Percentiles rank a stretch among this genome's conserved stretches.
Conservation (phyloP, 2,113 vertebrate genomes). For the Pavo muticus region DNA sequence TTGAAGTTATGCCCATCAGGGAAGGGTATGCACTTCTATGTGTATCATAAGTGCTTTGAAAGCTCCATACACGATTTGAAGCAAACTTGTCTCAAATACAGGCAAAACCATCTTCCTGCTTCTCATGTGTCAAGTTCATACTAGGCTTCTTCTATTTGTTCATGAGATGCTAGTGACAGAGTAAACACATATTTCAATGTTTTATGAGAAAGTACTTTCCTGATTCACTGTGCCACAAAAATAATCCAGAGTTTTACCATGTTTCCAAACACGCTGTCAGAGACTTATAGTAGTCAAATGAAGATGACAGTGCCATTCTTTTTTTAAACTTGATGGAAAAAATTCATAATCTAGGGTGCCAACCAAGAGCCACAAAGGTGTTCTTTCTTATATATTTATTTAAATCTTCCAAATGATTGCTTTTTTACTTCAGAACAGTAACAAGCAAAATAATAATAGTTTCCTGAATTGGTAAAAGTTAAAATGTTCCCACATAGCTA, state of each 20-base stretch:
- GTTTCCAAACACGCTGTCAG: neutral
- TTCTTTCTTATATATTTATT: neutral
- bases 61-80: neutral
- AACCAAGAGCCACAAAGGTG: neutral
- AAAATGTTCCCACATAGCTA: neutral
- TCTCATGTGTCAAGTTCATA: neutral
- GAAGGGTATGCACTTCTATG: neutral
- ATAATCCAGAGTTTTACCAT: neutral
- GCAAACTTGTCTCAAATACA: neutral
- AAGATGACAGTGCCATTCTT: neutral
- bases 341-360: neutral
- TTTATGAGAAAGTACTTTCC: neutral
- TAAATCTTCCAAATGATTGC: neutral
- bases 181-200: neutral
- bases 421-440: neutral
- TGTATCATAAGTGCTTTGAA: neutral
- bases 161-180: neutral
- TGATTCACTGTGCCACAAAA: neutral
- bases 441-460: neutral
- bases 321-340: neutral
- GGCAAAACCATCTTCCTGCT: neutral
- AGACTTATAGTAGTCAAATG: neutral
- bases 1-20: neutral
- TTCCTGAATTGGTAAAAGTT: neutral
- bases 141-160: neutral